phyloP scores from a whole-genome alignment of 2,888 invertebrate genomes.

The Oxyteleia sp. region DNA sequence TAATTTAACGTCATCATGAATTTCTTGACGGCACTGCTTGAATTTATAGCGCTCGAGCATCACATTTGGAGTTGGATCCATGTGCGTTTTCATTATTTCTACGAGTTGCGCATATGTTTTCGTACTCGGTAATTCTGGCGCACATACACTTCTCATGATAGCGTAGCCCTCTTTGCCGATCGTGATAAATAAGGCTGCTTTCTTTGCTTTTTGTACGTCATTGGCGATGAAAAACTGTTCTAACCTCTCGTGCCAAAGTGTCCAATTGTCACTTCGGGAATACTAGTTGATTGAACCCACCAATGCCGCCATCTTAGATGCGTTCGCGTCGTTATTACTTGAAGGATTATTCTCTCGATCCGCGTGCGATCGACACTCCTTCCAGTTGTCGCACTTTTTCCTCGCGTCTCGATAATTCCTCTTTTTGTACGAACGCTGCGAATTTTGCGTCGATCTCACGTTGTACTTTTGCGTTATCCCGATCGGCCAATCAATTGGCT shows the following conservation, averaged over 20 bases:
- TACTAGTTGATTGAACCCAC: constrained; percentile 19
- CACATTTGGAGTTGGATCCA: constrained; percentile 34
- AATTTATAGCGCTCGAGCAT: constrained; percentile 65
- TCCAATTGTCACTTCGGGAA: constrained; percentile 58
- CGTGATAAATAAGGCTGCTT: constrained; percentile 64
- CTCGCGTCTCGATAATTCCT: no score
- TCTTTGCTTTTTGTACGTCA: constrained; percentile 43
- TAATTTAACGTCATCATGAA: constrained; percentile 36
- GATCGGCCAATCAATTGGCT: no score
- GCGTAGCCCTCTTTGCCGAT: constrained; percentile 64
- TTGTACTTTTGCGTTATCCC: no score
- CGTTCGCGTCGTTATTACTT: no score
- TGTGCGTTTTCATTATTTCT: constrained; percentile 54
- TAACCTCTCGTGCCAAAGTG: constrained; percentile 61
- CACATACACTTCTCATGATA: constrained; percentile 68
- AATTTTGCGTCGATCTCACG: no score
- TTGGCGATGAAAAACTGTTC: constrained; percentile 70
- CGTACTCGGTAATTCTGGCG: constrained; percentile 54
- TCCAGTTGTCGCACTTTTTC: no score
- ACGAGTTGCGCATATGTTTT: constrained; percentile 62
- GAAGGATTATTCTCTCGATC: no score
- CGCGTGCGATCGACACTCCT: no score
- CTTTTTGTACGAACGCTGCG: no score
- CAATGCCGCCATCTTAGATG: constrained; percentile 5
- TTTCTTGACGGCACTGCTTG: constrained; percentile 76